These are phyloP conservation scores for Hydra vulgaris DNA, from an alignment of 30 jellyfish, hydroid and myxozoan species.

Conservation along the genomic window DNA sequence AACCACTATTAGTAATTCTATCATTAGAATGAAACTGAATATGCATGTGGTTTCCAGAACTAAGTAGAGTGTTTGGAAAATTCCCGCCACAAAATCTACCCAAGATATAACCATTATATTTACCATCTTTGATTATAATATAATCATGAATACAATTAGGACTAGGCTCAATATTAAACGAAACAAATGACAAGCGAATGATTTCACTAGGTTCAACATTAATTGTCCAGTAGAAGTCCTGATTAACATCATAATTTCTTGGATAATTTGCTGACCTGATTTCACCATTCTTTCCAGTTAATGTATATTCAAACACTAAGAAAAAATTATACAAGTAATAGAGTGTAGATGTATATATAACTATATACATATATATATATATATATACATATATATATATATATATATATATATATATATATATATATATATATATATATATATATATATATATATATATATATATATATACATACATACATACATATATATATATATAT, in stretches of 20 bases:
- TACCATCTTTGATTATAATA: slow-evolving; percentile 42
- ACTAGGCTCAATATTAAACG: slow-evolving; percentile 33
- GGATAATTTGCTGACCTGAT: slow-evolving; percentile 50
- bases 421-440: no score
- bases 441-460: no score
- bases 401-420: no score
- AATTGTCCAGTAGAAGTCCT: slow-evolving; percentile 47
- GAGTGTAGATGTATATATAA: no score
- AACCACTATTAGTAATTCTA: slow-evolving; percentile 9
- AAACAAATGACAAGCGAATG: slow-evolving; percentile 30
- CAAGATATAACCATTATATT: background rate
- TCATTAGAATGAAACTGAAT: slow-evolving; percentile 14
- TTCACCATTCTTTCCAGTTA: slow-evolving; percentile 47
- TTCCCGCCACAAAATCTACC: slow-evolving; percentile 71
- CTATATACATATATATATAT: no score
- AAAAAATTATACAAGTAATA: background rate
- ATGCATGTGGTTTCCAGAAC: slow-evolving; percentile 8
- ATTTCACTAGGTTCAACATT: slow-evolving; percentile 25
- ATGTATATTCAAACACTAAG: background rate
- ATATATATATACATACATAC: no score
- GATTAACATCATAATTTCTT: slow-evolving; percentile 17
- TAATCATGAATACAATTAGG: slow-evolving; percentile 53
- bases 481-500: no score
- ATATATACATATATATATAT: no score
- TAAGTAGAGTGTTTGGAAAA: slow-evolving; percentile 13